Percentiles rank a stretch among this genome's conserved stretches.
These are phyloP conservation scores for Timema cristinae DNA, from an alignment of 2,888 invertebrate species.

Conservation along the genomic window DNA sequence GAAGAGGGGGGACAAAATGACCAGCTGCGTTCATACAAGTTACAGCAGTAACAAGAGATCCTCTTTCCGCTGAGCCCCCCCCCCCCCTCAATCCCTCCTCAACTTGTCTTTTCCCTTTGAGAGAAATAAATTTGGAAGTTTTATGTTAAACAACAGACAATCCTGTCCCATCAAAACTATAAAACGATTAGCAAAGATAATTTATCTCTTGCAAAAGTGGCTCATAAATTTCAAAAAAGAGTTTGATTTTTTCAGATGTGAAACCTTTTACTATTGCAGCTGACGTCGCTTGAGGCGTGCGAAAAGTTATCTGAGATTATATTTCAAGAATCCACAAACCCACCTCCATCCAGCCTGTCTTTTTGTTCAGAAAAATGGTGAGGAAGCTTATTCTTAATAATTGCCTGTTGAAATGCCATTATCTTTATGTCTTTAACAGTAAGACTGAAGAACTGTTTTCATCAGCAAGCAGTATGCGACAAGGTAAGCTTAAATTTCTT, in stretches of 20 bases:
- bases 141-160: background rate
- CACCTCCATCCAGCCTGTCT: background rate
- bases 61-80: slow-evolving; percentile 32
- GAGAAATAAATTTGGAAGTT: background rate
- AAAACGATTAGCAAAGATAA: background rate
- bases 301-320: background rate
- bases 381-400: background rate
- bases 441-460: slow-evolving; percentile 4
- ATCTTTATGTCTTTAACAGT: background rate
- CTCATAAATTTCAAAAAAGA: slow-evolving; percentile 3
- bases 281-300: background rate
- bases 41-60: slow-evolving; percentile 37
- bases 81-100: background rate
- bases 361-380: background rate
- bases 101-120: background rate
- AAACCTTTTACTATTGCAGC: background rate
- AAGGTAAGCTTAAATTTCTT: background rate
- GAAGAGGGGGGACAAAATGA: background rate
- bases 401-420: slow-evolving; percentile 3
- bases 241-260: background rate
- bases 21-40: slow-evolving; percentile 26
- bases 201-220: slow-evolving; percentile 9
- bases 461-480: background rate
- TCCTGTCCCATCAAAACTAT: background rate
- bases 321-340: background rate